phyloP scores from a whole-genome alignment of 2,797 vertebrate genomes.

The Paramormyrops hopkinsi region DNA sequence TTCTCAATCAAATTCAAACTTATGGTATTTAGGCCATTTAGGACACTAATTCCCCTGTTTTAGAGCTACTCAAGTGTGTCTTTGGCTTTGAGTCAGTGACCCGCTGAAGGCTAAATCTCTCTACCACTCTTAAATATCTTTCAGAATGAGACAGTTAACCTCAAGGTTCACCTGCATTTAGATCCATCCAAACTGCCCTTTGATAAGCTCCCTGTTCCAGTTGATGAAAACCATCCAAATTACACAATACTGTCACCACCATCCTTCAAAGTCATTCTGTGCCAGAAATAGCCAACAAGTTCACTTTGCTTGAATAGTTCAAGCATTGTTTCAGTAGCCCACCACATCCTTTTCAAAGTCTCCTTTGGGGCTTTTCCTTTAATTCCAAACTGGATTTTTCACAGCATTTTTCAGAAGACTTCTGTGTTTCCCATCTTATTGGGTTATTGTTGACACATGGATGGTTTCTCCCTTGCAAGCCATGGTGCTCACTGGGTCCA shows the following conservation, averaged over 20 bases:
- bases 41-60: neutral
- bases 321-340: neutral
- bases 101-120: neutral
- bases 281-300: neutral
- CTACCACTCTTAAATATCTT: constrained; percentile 6
- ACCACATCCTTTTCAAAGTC: neutral
- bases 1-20: neutral
- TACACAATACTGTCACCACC: neutral
- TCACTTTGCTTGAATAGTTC: neutral
- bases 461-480: neutral
- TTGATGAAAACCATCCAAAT: constrained; percentile 5
- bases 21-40: constrained; percentile 6
- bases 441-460: neutral
- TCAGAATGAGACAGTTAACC: neutral
- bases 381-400: neutral
- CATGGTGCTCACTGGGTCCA: neutral
- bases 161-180: constrained; percentile 10
- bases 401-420: neutral
- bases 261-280: neutral
- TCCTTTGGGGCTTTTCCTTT: neutral
- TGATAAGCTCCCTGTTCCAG: neutral
- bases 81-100: neutral
- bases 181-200: constrained; percentile 7
- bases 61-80: neutral
- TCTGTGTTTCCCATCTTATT: neutral